Evolutionary conservation across 2,888 invertebrate genomes (phyloP).

Genomic region (Mechanitis mazaeus): DNA sequence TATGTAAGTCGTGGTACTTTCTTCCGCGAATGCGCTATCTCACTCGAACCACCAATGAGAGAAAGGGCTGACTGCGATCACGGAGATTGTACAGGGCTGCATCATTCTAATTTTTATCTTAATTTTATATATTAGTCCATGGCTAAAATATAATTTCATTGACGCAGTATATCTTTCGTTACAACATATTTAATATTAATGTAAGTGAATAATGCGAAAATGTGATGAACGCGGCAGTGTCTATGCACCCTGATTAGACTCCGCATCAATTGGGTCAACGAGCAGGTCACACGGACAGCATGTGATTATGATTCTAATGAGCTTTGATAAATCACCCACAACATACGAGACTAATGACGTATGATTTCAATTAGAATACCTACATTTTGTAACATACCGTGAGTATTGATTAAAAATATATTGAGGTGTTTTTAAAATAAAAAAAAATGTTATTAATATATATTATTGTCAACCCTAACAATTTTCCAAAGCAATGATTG

Average conservation of each 20-base stretch:
- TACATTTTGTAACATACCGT: background rate
- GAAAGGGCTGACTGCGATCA: slow-evolving; percentile 36
- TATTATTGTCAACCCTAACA: slow-evolving; percentile 51
- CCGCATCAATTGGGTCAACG: background rate
- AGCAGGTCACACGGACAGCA: background rate
- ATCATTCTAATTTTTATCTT: background rate
- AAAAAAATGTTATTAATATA: slow-evolving; percentile 1
- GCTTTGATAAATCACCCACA: background rate
- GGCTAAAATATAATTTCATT: too few species aligned
- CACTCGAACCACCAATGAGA: slow-evolving; percentile 37
- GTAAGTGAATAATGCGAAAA: too few species aligned
- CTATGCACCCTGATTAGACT: background rate
- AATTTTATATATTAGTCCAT: background rate
- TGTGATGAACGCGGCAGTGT: too few species aligned
- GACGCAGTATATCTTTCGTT: too few species aligned
- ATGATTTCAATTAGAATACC: background rate
- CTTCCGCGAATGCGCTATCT: slow-evolving; percentile 59
- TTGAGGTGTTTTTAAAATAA: background rate
- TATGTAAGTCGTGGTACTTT: slow-evolving; percentile 58
- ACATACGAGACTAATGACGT: background rate
- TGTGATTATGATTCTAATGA: background rate
- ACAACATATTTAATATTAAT: too few species aligned
- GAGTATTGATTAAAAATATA: background rate
- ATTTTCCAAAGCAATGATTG: slow-evolving; percentile 72
- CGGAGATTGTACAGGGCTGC: slow-evolving; percentile 49